A percentile compares a stretch with the other conserved stretches of the same genome.
phyloP scores from a whole-genome alignment of 2,797 vertebrate genomes.

The Remorina albescens region DNA sequence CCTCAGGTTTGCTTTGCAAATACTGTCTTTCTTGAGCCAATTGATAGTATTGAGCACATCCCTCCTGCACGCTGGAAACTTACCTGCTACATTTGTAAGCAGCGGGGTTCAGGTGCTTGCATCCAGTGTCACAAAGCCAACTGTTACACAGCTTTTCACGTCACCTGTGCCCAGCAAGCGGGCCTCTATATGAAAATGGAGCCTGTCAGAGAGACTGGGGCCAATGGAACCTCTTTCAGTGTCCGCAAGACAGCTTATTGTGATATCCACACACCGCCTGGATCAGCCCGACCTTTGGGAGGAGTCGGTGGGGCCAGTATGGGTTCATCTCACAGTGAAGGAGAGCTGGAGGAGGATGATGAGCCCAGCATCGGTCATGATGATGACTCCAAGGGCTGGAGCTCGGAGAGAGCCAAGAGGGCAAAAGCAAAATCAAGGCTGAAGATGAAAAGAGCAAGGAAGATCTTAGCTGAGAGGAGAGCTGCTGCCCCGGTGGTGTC shows the following conservation, averaged over 20 bases:
- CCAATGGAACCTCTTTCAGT: constrained; percentile 97
- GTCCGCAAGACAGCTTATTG: constrained; percentile 99
- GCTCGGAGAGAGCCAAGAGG: constrained; percentile 96
- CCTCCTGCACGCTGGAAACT: constrained; percentile 98
- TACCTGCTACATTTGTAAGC: constrained; percentile 99
- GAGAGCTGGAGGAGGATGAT: constrained; percentile 95
- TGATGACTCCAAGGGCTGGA: constrained; percentile 96
- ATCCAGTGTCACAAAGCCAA: constrained; percentile 99
- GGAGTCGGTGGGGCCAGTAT: constrained; percentile 83
- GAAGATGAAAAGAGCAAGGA: constrained; percentile 98
- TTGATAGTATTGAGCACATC: constrained; percentile 99
- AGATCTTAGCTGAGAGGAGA: constrained; percentile 97
- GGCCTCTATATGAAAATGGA: constrained; percentile 99
- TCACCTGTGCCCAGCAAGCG: constrained; percentile 98
- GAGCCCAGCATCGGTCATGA: constrained; percentile 93
- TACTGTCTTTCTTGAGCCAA: constrained; percentile 98
- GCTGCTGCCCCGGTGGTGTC: constrained; percentile 97
- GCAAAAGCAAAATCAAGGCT: constrained; percentile 98
- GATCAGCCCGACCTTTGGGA: constrained; percentile 89
- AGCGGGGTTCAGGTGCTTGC: constrained; percentile 96
- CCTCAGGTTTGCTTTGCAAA: constrained; percentile 96
- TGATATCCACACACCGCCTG: constrained; percentile 97
- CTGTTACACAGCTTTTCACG: constrained; percentile 99
- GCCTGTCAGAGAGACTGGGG: constrained; percentile 95
- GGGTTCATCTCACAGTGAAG: constrained; percentile 93